Evolutionary conservation across 2,888 invertebrate species (phyloP), one percentile per base, ranked within the genome.

Genomic region (Opisthograptis luteolata): DNA sequence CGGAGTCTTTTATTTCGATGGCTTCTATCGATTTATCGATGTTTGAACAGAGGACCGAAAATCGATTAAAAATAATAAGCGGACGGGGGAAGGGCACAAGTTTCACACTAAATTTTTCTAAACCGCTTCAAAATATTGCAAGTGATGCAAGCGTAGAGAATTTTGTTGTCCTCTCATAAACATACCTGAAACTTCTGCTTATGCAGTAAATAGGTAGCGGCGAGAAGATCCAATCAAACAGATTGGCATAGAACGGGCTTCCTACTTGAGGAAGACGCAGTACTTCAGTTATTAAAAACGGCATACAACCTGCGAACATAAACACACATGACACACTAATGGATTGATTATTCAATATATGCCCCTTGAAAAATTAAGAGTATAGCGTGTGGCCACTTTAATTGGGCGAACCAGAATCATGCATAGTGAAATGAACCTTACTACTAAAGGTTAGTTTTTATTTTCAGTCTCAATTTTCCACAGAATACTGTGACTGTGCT

Each of bases 151-250:
- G 22, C n/a, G n/a, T n/a, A n/a, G n/a, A n/a, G n/a, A n/a, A n/a
- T n/a, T n/a, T n/a, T n/a, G n/a, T n/a, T n/a, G n/a, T n/a, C n/a
- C n/a, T n/a, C n/a, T n/a, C n/a, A 6, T 20, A 7, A 22, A 22
- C 22, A 22, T 75, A 88, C 89, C 86, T 86, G 59, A 89, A 87
- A 73, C 89, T 84, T 64, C 88, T 74, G 68, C 88, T 80, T 35
- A 89, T 72, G 60, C 87, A 87, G 70, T 89, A 89, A 55, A 95
- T 94, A 0, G 97, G 97, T 40, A 96, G 89, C 1, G 93, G 73
- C 32, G 95, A 85, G 76, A 96, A 96, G 39, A 95, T 71, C 94
- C 94, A 94, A 67, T 95, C 94, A 35, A 96, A 86, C 6, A 87
- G 66, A 43, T 93, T 75, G 0, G 95, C 94, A 22, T 94, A 91